Evolutionary conservation across 2,888 invertebrate genomes (phyloP).

Genomic region (Patella caerulea): DNA sequence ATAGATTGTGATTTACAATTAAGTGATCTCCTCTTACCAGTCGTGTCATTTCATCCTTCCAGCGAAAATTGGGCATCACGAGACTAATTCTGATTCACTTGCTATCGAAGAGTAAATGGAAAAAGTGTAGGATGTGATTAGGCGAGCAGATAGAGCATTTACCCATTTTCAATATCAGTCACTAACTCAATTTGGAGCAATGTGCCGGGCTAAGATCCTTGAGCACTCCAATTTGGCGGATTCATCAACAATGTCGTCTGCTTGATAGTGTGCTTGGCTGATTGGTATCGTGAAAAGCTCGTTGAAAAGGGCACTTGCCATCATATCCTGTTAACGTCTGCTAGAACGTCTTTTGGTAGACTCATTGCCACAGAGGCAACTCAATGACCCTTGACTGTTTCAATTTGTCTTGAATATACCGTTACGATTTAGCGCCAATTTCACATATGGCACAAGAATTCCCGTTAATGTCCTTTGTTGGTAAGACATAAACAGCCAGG

Average conservation of each 20-base stretch:
- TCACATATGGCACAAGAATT: conserved; percentile 7
- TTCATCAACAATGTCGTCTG: conserved; percentile 6
- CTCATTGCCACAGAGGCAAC: conserved; percentile 10
- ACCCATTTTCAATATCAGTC: conserved; percentile 12
- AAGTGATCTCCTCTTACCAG: conserved; percentile 7
- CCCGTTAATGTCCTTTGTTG: conserved; percentile 1
- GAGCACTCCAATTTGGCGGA: conserved; percentile 28
- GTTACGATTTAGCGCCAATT: conserved; percentile 9
- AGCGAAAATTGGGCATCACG: conserved; percentile 7
- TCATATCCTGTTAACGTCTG: conserved; percentile 7
- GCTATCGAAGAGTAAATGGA: neutral
- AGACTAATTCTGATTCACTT: conserved; percentile 12
- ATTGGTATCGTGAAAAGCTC: neutral
- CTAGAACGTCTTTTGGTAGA: conserved; percentile 5
- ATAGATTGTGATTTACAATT: conserved; percentile 13
- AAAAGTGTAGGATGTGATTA: conserved; percentile 10
- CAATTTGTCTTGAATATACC: conserved; percentile 1
- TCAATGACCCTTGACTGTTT: conserved; percentile 1
- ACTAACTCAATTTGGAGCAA: conserved; percentile 26
- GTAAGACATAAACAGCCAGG: neutral
- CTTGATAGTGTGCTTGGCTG: neutral
- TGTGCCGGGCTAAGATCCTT: conserved; percentile 24
- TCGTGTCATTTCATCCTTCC: conserved; percentile 10
- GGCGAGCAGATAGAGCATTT: conserved; percentile 7
- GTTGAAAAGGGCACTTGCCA: conserved; percentile 5